Evolutionary conservation across 1,140 invertebrate genomes (phyloP), one percentile per base, ranked within the genome.

Genomic region (Carcinoscorpius rotundicauda): DNA sequence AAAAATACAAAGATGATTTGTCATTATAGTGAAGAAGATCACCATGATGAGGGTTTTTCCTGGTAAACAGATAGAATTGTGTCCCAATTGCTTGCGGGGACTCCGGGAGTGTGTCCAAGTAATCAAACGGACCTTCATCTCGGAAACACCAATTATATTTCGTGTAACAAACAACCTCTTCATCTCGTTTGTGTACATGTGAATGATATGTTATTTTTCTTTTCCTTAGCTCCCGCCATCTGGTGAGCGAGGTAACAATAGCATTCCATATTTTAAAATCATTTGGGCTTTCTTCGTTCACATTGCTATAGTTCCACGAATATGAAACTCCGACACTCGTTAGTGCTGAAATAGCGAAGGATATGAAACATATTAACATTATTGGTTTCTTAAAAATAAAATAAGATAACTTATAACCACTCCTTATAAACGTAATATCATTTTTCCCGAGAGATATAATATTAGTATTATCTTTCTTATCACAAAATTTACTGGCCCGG

Each of bases 61-160:
- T 63, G 0, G 80, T 81, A 72, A 76, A 82, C 10, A 84, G 71
- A 6, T 77, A 72, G 72, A 83, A 83, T 11, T 73, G 74, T 0
- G 92, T 93, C 68, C 85, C 84, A 62, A 97, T 88, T 69, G 66
- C 58, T 57, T 72, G 71, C 0, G 72, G 72, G 6, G 71, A 64
- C 3, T 66, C 0, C 90, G 93, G 93, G 9, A 94, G 75, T 78
- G 93, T 89, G 76, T 93, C 90, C 70, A 95, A 75, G 75, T 95
- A 95, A 65, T 89, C 87, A 76, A 94, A 97, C 6, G 53, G 53
- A 8, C 53, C 90, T 3, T 89, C 86, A 70, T 93, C 90, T 70
- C 89, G 87, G 77, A 96, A 97, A 73, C 94, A 97, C n/a, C 53
- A 6, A 4, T 93, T 93, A n/a, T 96, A 81, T 63, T 92, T 87